Conservation (phyloP, 2,888 invertebrate genomes). For the Drosophila koepferae region DNA sequence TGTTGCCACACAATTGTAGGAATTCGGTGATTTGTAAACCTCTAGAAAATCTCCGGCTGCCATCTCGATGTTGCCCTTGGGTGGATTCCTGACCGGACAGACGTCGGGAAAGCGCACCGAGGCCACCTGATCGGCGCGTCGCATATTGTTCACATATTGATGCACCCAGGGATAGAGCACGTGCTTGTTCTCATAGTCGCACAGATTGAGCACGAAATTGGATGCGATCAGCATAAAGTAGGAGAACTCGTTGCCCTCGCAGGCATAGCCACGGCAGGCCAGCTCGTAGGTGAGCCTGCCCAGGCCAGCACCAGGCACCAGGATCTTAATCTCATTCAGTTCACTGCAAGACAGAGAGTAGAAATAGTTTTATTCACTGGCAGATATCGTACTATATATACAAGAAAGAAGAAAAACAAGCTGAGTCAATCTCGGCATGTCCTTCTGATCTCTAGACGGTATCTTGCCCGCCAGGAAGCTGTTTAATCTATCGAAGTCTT, state of each 20-base stretch:
- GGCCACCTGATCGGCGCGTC: constrained; percentile 92
- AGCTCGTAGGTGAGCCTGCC: constrained; percentile 97
- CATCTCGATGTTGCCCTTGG: constrained; percentile 93
- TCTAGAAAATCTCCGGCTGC: constrained; percentile 98
- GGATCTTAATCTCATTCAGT: constrained; percentile 87
- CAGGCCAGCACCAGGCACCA: constrained; percentile 98
- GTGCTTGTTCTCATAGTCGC: constrained; percentile 88
- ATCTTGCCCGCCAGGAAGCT: no score
- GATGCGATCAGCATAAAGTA: constrained; percentile 98
- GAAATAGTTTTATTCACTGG: no score
- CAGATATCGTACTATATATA: background rate
- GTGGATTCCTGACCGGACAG: constrained; percentile 88
- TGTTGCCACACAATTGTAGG: constrained; percentile 95
- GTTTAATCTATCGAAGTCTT: background rate
- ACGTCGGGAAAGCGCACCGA: constrained; percentile 95
- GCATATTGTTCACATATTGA: constrained; percentile 95
- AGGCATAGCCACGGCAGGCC: constrained; percentile 94
- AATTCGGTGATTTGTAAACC: constrained; percentile 81
- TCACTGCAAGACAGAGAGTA: constrained; percentile 61
- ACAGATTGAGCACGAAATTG: constrained; percentile 96
- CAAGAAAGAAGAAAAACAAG: background rate
- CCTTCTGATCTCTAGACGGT: no score
- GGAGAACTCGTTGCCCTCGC: constrained; percentile 99
- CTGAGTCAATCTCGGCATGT: background rate
- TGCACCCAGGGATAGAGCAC: constrained; percentile 97